Evolutionary conservation across 2,888 invertebrate species (phyloP), one percentile per base, ranked within the genome.

Genomic region (Scaptomyza reducta): DNA sequence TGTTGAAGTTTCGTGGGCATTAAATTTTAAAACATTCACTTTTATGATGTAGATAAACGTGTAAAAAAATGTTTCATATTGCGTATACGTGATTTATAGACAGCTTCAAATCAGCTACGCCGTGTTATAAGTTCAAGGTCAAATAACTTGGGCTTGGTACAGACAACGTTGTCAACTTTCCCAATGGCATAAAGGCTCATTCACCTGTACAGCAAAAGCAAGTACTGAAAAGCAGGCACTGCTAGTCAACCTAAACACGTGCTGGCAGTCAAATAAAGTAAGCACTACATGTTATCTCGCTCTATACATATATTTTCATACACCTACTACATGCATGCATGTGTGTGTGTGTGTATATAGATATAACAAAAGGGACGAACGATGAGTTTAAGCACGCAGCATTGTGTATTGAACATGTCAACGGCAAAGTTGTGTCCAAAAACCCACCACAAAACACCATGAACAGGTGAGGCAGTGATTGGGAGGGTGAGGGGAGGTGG

Each of bases 331-430:
- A 41, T n/a, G n/a, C n/a, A n/a, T n/a, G n/a, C n/a, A n/a, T n/a
- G n/a, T n/a, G n/a, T n/a, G n/a, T n/a, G n/a, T n/a, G 22, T 22
- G 22, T 22, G 22, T 22, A 14, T 40, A 31, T 29, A 14, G 22
- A 54, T 59, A 64, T 62, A 65, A 63, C 79, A 79, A 74, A 70
- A 69, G 70, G 78, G 63, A 64, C 56, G 70, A 69, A 57, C 58
- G 68, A 78, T 56, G 66, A 78, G 78, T 70, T 84, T 71, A 75
- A 73, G 82, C 87, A 82, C 85, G 87, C 85, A 82, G 81, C 87
- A 76, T 84, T 87, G 85, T 84, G 83, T 83, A 88, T 84, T 85
- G 84, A 88, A 86, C 88, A 83, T 86, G 87, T 86, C 84, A 88
- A 77, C 74, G 87, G 69, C 65, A 76, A 81, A 84, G 80, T 83